Evolutionary conservation across 2,888 invertebrate species (phyloP).

Genomic region (Andrena trimmerana): DNA sequence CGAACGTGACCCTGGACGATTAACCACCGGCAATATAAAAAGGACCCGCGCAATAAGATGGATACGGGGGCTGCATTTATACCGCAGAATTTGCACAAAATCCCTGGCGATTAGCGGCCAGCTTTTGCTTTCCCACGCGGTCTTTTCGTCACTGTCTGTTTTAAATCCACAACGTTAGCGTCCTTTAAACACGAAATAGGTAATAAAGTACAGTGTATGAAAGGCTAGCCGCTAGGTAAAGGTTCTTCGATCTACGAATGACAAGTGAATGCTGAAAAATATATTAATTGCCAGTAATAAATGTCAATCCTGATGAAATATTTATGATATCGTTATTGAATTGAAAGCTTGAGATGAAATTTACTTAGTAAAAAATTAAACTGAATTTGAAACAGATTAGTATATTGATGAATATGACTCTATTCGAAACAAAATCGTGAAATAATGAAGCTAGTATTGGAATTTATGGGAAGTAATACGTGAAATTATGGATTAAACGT

Average conservation of each 20-base stretch:
- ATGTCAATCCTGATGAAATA: neutral
- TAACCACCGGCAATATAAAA: slow-evolving; percentile 52
- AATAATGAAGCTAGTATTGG: too few species aligned
- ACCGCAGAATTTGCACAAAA: slow-evolving; percentile 63
- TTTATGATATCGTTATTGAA: neutral
- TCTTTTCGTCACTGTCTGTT: neutral
- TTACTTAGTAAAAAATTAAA: neutral
- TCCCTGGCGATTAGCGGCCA: slow-evolving; percentile 43
- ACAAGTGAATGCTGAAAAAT: neutral
- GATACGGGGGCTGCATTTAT: slow-evolving; percentile 39
- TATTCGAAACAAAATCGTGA: too few species aligned
- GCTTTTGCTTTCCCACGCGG: neutral
- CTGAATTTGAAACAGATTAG: too few species aligned
- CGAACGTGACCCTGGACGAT: slow-evolving; percentile 59
- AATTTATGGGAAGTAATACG: neutral
- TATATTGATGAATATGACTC: too few species aligned
- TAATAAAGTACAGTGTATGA: neutral
- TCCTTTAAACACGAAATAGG: neutral
- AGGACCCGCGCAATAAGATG: slow-evolving; percentile 35
- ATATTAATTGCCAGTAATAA: neutral
- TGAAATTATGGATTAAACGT: neutral
- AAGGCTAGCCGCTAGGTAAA: neutral
- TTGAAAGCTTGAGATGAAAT: neutral
- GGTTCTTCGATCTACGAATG: neutral
- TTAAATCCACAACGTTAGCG: neutral